A percentile compares a stretch with the other conserved stretches of the same genome.
These are phyloP conservation scores for Pseudomyrmex sp. DNA, from an alignment of 1,140 invertebrate genomes.

Conservation along the genomic window DNA sequence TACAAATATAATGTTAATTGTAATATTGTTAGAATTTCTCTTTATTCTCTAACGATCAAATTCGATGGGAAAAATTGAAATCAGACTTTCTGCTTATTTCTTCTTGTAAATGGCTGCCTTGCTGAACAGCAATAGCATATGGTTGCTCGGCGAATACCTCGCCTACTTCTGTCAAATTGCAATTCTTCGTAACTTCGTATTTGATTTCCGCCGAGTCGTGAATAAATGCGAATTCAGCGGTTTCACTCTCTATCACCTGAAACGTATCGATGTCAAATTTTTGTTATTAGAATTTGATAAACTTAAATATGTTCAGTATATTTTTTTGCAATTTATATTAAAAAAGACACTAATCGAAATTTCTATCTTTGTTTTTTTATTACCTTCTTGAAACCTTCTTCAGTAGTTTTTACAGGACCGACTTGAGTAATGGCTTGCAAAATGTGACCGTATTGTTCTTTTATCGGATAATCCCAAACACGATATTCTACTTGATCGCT, in stretches of 20 bases:
- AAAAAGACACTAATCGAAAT: too few relatives aligned
- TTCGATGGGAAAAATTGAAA: too few relatives aligned
- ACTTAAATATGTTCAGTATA: not conserved
- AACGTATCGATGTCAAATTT: constrained; percentile 4
- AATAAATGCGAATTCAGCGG: constrained; percentile 95
- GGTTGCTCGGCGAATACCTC: constrained; percentile 95
- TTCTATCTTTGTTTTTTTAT: not conserved
- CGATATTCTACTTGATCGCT: constrained; percentile 91
- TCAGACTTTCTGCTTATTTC: constrained; percentile 90
- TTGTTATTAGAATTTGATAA: not conserved
- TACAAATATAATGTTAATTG: constrained; percentile 74
- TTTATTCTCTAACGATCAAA: too few relatives aligned
- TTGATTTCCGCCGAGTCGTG: constrained; percentile 94
- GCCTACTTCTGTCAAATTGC: constrained; percentile 94
- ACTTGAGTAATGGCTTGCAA: constrained; percentile 93
- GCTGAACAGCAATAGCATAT: constrained; percentile 94
- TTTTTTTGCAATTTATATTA: too few relatives aligned
- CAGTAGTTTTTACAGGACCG: constrained; percentile 88
- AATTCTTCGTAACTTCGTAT: constrained; percentile 93
- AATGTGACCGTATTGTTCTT: constrained; percentile 95
- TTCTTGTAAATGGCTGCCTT: constrained; percentile 93
- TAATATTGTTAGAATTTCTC: not conserved
- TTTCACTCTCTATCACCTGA: constrained; percentile 90
- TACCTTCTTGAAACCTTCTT: constrained; percentile 91
- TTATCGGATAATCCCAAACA: constrained; percentile 97